A percentile compares a stretch with the other conserved stretches of the same genome.
Conservation (phyloP, 2,797 vertebrate genomes). For the Sebastes elongatus region DNA sequence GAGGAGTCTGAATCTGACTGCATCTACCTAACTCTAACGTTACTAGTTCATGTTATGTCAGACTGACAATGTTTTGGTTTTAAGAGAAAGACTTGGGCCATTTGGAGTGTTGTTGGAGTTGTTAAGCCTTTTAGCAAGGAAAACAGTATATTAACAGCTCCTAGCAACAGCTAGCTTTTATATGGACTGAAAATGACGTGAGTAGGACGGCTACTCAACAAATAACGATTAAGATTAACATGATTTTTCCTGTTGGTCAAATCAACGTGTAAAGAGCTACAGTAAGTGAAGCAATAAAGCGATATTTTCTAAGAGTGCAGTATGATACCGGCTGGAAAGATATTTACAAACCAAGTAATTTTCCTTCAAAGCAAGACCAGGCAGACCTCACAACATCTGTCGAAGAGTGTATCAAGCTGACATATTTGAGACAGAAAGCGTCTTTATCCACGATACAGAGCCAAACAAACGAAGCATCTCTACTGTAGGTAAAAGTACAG, state of each 20-base stretch:
- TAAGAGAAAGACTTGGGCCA: no score
- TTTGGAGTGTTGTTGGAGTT: no score
- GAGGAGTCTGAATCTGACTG: background rate
- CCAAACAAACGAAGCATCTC: background rate
- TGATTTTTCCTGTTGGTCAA: background rate
- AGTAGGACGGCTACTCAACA: background rate
- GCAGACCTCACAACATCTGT: background rate
- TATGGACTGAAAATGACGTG: background rate
- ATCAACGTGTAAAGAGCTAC: background rate
- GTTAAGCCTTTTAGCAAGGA: no score
- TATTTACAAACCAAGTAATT: background rate
- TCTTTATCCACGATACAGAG: background rate
- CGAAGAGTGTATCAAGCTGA: background rate
- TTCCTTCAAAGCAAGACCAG: background rate
- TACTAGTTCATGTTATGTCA: no score
- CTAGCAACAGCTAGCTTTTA: background rate
- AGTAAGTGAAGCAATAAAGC: background rate
- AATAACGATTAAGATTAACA: background rate
- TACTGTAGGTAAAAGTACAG: background rate
- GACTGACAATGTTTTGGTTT: no score
- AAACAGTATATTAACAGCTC: background rate
- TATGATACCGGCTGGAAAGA: background rate
- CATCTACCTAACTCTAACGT: no score
- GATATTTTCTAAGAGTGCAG: background rate
- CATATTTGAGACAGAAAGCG: background rate